phyloP scores from a whole-genome alignment of 1,140 invertebrate species.

The Hyles vespertilio region DNA sequence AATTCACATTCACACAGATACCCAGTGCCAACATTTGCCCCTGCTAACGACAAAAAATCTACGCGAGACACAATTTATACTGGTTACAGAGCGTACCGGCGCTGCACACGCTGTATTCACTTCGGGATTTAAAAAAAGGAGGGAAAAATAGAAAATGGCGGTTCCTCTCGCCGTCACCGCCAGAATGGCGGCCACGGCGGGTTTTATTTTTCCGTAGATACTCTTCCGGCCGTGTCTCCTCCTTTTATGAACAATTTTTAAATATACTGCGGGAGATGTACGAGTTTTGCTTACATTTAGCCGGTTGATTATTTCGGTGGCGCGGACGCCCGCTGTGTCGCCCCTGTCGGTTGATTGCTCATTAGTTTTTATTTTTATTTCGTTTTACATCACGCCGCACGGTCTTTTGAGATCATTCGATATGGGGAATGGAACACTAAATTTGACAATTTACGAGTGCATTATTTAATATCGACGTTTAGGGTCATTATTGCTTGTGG shows the following conservation, averaged over 20 bases:
- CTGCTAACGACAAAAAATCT: not conserved
- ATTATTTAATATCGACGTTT: no score
- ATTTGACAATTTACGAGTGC: no score
- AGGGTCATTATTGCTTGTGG: no score
- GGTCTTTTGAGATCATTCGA: slow-evolving; percentile 6
- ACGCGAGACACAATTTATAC: no score
- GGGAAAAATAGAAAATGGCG: slow-evolving; percentile 58
- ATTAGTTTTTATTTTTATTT: slow-evolving; percentile 44
- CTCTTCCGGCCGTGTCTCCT: slow-evolving; percentile 50
- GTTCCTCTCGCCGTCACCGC: slow-evolving; percentile 58
- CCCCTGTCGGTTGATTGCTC: slow-evolving; percentile 55
- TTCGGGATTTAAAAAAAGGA: slow-evolving; percentile 37
- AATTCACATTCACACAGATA: no score
- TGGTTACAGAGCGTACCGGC: not conserved
- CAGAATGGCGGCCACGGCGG: slow-evolving; percentile 55
- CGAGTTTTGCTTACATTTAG: slow-evolving; percentile 54
- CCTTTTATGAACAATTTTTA: slow-evolving; percentile 52
- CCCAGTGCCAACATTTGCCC: not conserved
- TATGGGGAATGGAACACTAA: no score
- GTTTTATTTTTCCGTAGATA: slow-evolving; percentile 51
- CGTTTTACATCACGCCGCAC: not conserved
- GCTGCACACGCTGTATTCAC: slow-evolving; percentile 20
- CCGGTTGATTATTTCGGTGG: slow-evolving; percentile 63
- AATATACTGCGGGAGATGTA: slow-evolving; percentile 25
- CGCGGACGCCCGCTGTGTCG: slow-evolving; percentile 51